These are phyloP conservation scores for Erebia palarica DNA, from an alignment of 2,888 invertebrate species.

Conservation along the genomic window DNA sequence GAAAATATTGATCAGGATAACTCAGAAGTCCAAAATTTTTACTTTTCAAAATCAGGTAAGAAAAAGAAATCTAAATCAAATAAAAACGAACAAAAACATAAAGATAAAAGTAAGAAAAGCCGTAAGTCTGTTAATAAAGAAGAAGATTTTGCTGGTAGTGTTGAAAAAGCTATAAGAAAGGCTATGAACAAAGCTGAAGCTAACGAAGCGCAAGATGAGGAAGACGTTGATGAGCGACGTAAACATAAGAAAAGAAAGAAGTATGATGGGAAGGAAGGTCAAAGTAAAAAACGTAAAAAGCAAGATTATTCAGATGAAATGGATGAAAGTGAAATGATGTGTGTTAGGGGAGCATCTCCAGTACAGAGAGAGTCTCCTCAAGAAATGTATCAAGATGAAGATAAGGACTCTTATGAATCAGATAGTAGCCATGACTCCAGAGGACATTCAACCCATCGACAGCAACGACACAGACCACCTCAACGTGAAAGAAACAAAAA, in stretches of 20 bases:
- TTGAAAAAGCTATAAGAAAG: constrained; percentile 90
- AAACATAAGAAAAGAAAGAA: constrained; percentile 83
- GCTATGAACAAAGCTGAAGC: constrained; percentile 87
- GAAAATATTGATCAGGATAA: constrained; percentile 44
- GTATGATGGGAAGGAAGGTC: constrained; percentile 81
- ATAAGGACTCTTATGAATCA: constrained; percentile 78
- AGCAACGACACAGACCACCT: constrained; percentile 16
- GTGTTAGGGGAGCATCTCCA: constrained; percentile 90
- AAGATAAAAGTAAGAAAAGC: constrained; percentile 78
- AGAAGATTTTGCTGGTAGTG: constrained; percentile 90
- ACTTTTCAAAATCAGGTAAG: constrained; percentile 75
- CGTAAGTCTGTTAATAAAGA: constrained; percentile 70
- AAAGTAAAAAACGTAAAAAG: constrained; percentile 82
- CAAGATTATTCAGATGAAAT: constrained; percentile 82
- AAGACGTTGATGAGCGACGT: constrained; percentile 76
- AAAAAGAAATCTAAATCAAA: constrained; percentile 77
- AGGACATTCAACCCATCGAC: constrained; percentile 51
- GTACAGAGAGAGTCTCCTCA: constrained; percentile 60
- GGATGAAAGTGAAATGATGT: constrained; percentile 91
- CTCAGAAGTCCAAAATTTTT: constrained; percentile 59
- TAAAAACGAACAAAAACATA: constrained; percentile 74
- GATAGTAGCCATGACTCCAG: constrained; percentile 82
- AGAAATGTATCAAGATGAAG: constrained; percentile 74
- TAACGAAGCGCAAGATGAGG: constrained; percentile 66
- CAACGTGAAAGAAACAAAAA: constrained; percentile 74